These are phyloP conservation scores for Phrixothrix hirtus DNA, from an alignment of 2,888 invertebrate species.

Conservation along the genomic window DNA sequence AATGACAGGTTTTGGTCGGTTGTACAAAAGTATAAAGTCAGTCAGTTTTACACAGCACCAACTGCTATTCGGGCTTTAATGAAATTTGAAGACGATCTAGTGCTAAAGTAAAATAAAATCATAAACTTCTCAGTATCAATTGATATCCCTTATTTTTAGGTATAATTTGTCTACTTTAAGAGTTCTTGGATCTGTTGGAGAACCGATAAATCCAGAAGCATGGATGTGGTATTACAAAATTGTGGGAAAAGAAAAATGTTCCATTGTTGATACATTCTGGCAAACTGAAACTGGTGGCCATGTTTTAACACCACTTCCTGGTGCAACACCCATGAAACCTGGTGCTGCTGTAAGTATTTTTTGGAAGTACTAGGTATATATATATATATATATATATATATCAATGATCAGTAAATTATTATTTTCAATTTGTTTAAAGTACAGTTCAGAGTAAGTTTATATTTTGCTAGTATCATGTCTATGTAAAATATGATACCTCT, in stretches of 20 bases:
- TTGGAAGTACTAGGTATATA: too few species aligned
- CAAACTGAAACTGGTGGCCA: constrained; percentile 99
- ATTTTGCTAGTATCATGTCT: too few species aligned
- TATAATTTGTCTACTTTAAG: constrained; percentile 68
- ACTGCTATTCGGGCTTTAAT: constrained; percentile 95
- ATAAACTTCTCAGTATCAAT: too few species aligned
- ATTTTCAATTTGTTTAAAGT: too few species aligned
- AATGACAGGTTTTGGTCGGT: constrained; percentile 93
- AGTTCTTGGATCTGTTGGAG: constrained; percentile 95
- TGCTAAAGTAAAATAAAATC: constrained; percentile 74
- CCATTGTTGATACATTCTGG: constrained; percentile 98
- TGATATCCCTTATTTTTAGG: constrained; percentile 59
- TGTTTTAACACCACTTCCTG: constrained; percentile 93
- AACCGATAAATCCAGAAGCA: constrained; percentile 98
- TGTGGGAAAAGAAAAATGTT: constrained; percentile 81
- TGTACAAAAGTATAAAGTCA: constrained; percentile 91
- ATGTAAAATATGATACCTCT: too few species aligned
- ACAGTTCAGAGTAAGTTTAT: too few species aligned
- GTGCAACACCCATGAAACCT: constrained; percentile 96
- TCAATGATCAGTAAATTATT: too few species aligned
- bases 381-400: too few species aligned
- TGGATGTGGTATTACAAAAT: constrained; percentile 94
- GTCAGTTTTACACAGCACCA: constrained; percentile 97
- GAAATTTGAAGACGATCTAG: constrained; percentile 88
- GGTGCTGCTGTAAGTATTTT: constrained; percentile 87